Evolutionary conservation across 2,797 vertebrate genomes (phyloP), one percentile per base, ranked within the genome.

Genomic region (Holocentrus rufus): DNA sequence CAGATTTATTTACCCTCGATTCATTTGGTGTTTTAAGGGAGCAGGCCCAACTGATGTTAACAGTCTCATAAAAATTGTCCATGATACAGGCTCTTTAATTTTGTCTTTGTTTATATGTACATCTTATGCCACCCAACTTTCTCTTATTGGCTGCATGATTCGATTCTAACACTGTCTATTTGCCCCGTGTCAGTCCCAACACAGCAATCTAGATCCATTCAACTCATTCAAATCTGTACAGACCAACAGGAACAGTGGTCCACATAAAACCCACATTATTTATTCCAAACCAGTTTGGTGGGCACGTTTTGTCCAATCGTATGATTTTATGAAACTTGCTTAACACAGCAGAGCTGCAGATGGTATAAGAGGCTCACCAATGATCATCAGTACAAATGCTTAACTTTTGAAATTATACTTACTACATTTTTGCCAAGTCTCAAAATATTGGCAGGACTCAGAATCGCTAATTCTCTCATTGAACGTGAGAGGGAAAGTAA

Each of bases 1-100:
- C 77, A 76, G 72, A 83, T 74, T 79, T 77, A 82, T 84, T 83
- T 61, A 78, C 71, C 68, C 39, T 54, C 42, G 65, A 69, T 66
- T 81, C 72, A 61, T 77, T 75, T 63, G 58, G 55, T 23, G 60
- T 78, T 77, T 72, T 54, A 63, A 52, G 13, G 27, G 65, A 74
- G 49, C 30, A 50, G 34, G 47, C 75, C 39, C 62, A 54, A 50
- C 66, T 18, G 58, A 18, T 73, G 73, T 71, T 64, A 80, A 74
- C 58, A 69, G 10, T 58, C 59, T 46, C 27, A 63, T 3, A 15
- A 66, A 60, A 52, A 73, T 8, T 9, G 20, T 57, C 50, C 15
- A 34, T 13, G 10, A 73, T 17, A 56, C 8, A 20, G 36, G 15
- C 20, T 59, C 14, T 8, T 52, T 56, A 2, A 64, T 42, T 52